Base-by-base conservation (phyloP, 2,888 invertebrate genomes). In the Creontiades dilutus region DNA sequence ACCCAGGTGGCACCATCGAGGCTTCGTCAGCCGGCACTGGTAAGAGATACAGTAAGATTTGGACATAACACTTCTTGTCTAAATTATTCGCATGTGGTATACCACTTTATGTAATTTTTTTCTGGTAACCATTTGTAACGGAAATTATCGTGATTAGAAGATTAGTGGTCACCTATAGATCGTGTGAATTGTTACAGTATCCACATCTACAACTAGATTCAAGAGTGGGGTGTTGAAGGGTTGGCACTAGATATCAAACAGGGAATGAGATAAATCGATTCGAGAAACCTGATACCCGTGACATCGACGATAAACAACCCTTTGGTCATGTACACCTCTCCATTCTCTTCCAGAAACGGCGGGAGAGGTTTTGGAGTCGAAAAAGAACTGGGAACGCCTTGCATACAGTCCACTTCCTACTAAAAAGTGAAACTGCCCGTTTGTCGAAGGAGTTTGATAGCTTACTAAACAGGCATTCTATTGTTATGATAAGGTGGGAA, bases 401-500 rank as follows among this genome's bases (percentile, higher is more conserved):
- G 68, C 23, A 68, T 68, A 23, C 23, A 68, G 68, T 68, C 68
- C 23, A 52, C 82, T 82, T 82, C 82, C 82, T 46, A 23, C 47
- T 82, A 82, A 82, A 61, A 82, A 82, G 82, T 82, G 82, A 82
- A 82, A 82, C n/a, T 23, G 14, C 27, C 82, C 19, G 48, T 82
- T 78, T 78, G 37, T 46, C 19, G 47, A 27, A 19, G 52, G 47
- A 5, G 82, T 82, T 82, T 82, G 82, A 52, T 52, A 16, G 82
- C 23, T 68, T 68, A 23, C 82, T 52, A 52, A 82, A 82, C 46
- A 52, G 82, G 48, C 82, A 82, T 82, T 82, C 52, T 82, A 82
- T 82, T 82, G 82, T 82, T 82, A 82, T 82, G 82, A 82, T 82
- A 48, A 52, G 82, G 47, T 82, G 82, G 82, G 82, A 82, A 52